A percentile compares a stretch with the other conserved stretches of the same genome.
phyloP scores from a whole-genome alignment of 2,797 vertebrate genomes.

The Leptoclinus maculatus region DNA sequence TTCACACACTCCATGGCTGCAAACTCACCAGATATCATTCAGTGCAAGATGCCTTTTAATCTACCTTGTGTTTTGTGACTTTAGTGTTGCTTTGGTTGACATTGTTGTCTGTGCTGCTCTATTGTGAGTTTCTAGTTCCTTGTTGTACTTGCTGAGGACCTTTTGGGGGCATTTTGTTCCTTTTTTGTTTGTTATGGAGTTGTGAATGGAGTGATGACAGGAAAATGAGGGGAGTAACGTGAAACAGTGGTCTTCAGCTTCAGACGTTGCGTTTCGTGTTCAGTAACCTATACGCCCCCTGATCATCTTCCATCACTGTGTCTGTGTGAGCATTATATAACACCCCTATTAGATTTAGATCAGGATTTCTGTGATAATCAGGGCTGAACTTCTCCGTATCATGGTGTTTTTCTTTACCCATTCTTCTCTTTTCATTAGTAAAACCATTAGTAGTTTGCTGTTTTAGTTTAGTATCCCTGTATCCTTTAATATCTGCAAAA shows the following conservation, averaged over 20 bases:
- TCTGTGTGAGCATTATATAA: conserved; percentile 5
- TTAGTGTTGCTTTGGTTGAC: not conserved
- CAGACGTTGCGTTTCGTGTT: not conserved
- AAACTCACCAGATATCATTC: not conserved
- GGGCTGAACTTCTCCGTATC: not conserved
- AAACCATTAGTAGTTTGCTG: not conserved
- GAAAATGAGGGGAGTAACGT: not conserved
- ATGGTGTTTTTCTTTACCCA: not conserved
- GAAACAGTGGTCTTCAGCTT: not conserved
- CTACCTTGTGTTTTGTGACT: not conserved
- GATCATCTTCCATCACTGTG: not conserved
- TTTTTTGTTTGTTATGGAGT: not conserved
- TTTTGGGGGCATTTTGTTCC: not conserved
- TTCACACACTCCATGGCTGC: not conserved
- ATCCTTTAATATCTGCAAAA: not conserved
- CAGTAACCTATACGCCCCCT: not conserved
- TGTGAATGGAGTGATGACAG: not conserved
- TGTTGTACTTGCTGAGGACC: not conserved
- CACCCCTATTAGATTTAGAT: not conserved
- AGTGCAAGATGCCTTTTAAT: not conserved
- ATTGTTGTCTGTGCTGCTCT: not conserved
- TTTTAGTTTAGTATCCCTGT: not conserved
- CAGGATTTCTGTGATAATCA: not conserved
- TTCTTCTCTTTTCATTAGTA: not conserved
- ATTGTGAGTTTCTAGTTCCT: not conserved